Conservation (phyloP, 2,888 invertebrate species). For the Heterodera filipjevi region DNA sequence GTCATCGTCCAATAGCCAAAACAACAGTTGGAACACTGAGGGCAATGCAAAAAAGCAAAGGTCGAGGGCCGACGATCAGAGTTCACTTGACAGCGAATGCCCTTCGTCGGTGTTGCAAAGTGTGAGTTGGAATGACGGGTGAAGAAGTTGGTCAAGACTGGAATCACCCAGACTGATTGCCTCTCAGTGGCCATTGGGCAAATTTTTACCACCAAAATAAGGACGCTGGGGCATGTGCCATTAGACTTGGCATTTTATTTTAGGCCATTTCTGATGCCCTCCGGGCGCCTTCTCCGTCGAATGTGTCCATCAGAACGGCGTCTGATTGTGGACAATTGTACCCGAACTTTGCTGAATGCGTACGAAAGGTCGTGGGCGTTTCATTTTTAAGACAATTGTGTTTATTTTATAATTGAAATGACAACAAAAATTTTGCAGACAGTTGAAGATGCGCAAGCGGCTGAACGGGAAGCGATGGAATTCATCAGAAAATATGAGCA, state of each 20-base stretch:
- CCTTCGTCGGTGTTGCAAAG: constrained; percentile 27
- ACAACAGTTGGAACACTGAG: neutral
- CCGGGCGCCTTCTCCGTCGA: constrained; percentile 26
- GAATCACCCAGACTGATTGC: neutral
- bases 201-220: too few species aligned
- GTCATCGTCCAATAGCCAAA: neutral
- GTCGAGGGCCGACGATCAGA: neutral
- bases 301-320: constrained; percentile 13
- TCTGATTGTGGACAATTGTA: constrained; percentile 17
- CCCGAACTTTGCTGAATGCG: constrained; percentile 34
- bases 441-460: constrained; percentile 24
- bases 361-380: constrained; percentile 19
- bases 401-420: neutral
- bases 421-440: too few species aligned
- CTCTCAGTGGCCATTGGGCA: too few species aligned
- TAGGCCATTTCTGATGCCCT: constrained; percentile 22
- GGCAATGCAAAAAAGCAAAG: neutral
- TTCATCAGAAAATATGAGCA: constrained; percentile 26
- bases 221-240: too few species aligned
- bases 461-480: constrained; percentile 28
- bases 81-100: constrained; percentile 2
- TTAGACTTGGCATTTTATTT: neutral
- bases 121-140: constrained; percentile 3
- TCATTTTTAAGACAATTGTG: neutral
- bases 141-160: neutral